These are phyloP conservation scores for Scaeva pyrastri DNA, from an alignment of 2,888 invertebrate species.

Conservation along the genomic window DNA sequence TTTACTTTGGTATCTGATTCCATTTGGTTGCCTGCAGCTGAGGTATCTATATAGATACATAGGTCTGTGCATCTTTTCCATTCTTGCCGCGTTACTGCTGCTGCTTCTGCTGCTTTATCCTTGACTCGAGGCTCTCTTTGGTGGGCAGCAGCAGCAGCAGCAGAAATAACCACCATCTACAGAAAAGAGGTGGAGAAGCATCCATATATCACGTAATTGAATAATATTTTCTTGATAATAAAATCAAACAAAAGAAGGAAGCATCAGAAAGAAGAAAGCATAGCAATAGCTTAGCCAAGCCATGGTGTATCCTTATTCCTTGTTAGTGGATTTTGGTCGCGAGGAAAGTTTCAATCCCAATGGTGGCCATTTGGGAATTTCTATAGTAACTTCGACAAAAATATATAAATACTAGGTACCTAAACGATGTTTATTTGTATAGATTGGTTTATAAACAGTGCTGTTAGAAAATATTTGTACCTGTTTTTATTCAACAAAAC, in stretches of 20 bases:
- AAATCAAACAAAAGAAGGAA: conserved; percentile 67
- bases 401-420: not conserved
- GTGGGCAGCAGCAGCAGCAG: conserved; percentile 20
- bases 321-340: conserved; percentile 21
- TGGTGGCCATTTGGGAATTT: conserved; percentile 57
- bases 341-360: conserved; percentile 47
- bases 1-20: conserved; percentile 70
- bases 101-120: not conserved
- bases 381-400: conserved; percentile 6
- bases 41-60: conserved; percentile 24
- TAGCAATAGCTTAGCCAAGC: not conserved
- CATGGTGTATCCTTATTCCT: no score
- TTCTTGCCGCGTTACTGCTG: not conserved
- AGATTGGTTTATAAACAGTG: not conserved
- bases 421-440: not conserved
- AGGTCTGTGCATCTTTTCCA: not conserved
- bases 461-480: not conserved
- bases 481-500: no score
- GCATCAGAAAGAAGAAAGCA: conserved; percentile 1
- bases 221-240: conserved; percentile 74
- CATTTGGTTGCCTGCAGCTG: conserved; percentile 60
- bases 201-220: conserved; percentile 71
- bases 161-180: conserved; percentile 2
- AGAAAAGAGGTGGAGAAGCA: conserved; percentile 21
- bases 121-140: conserved; percentile 20